Evolutionary conservation across 35 echinoderm and acorn worm species (phyloP), one percentile per base, ranked within the genome.

Genomic region (Diadema setosum): DNA sequence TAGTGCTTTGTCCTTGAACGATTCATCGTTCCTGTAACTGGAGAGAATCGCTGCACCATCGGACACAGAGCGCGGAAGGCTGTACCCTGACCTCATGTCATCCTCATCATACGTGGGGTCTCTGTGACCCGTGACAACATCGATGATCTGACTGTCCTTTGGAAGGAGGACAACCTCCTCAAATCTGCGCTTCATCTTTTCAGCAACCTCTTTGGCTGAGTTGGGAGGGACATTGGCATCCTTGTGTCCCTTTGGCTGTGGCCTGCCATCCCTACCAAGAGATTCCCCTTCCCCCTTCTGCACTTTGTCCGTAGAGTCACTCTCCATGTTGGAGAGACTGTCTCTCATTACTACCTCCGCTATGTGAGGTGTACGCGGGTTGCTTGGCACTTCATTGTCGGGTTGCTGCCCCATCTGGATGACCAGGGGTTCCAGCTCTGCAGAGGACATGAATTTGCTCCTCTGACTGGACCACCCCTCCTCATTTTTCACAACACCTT

Each of bases 311-410:
- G 35, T 35, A 43, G 73, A 78, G 24, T 78, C 73, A 41, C 73
- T 78, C 24, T 43, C 73, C 37, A 78, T 35, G 37, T 41, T 78
- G 39, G 73, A 33, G 7, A 78, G 73, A 36, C 73, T 78, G 24
- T 78, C 73, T 39, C 37, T 39, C 73, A 78, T 78, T 21, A 78
- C 37, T 21, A 78, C 73, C 20, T 78, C 73, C 29, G 73, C 73
- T 78, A 78, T 78, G 73, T 78, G 73, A 78, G 73, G 73, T 44
- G 73, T 78, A 44, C 73, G 73, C 24, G 73, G 73, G 40, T 78
- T 78, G 73, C 44, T 78, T 7, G 37, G 73, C 39, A 21, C 6
- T 25, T 78, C 73, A 0, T 41, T 16, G 17, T 78, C 73, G 30
- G 73, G 40, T 8, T 78, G 73, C 11, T 78, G 73, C 24, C 16